Evolutionary conservation across 2,888 invertebrate species (phyloP).

Genomic region (Limnephilus auricula): DNA sequence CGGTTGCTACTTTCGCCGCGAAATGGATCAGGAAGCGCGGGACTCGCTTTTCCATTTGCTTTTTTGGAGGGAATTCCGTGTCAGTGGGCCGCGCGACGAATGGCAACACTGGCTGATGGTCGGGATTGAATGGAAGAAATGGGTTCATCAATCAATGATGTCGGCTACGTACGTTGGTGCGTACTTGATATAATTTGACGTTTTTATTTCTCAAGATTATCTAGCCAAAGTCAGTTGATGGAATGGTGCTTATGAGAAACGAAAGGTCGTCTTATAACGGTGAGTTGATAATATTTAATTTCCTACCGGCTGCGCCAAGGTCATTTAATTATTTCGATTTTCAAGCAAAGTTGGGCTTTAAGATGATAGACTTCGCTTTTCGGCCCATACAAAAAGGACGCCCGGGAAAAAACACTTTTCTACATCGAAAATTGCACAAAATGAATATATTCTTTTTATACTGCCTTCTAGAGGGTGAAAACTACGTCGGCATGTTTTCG

Average conservation of each 20-base stretch:
- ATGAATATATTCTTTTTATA: no score
- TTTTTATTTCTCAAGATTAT: not conserved
- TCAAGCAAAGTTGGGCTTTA: no score
- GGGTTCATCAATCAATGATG: not conserved
- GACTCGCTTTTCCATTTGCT: slow-evolving; percentile 10
- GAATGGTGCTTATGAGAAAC: not conserved
- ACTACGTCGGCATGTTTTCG: no score
- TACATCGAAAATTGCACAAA: no score
- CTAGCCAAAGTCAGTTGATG: not conserved
- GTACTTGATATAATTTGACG: not conserved
- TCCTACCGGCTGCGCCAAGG: no score
- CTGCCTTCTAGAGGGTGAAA: no score
- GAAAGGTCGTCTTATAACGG: not conserved
- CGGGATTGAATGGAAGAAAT: not conserved
- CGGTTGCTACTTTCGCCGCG: not conserved
- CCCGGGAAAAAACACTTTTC: no score
- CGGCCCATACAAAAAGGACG: no score
- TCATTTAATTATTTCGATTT: no score
- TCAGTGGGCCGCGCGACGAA: slow-evolving; percentile 46
- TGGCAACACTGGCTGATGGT: not conserved
- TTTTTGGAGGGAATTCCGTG: slow-evolving; percentile 47
- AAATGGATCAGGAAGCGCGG: slow-evolving; percentile 39
- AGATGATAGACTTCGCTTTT: no score
- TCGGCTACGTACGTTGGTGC: not conserved
- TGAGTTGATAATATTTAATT: no score